phyloP scores from a whole-genome alignment of 2,113 vertebrate species.

The Cettia cetti region DNA sequence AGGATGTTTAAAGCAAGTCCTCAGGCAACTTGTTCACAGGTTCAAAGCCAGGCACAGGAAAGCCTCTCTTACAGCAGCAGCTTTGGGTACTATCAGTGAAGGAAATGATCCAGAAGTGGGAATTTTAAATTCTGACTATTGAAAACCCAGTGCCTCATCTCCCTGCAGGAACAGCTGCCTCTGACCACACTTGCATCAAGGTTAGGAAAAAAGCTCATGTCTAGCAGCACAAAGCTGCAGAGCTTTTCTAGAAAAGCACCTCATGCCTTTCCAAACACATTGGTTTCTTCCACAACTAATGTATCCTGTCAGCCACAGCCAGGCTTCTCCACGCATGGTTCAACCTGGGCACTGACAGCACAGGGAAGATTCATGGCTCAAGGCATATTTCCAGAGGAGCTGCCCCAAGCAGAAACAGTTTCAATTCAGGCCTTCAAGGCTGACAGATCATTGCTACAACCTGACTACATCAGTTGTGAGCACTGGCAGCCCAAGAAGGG shows the following conservation, averaged over 20 bases:
- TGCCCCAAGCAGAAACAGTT: background rate
- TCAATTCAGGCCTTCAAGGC: background rate
- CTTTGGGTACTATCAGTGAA: background rate
- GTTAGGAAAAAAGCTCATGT: background rate
- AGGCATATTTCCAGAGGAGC: background rate
- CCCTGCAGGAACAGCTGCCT: background rate
- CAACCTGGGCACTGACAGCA: background rate
- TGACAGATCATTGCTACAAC: background rate
- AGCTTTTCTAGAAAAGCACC: background rate
- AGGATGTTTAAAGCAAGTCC: background rate
- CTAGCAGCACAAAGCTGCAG: background rate
- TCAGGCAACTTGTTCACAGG: background rate
- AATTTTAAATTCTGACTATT: background rate
- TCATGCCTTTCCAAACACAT: background rate
- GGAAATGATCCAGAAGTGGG: background rate
- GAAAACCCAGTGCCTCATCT: background rate
- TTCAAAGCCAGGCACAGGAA: background rate
- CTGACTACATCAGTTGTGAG: background rate
- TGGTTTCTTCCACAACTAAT: background rate
- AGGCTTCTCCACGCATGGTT: rapidly evolving
- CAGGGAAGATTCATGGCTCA: background rate
- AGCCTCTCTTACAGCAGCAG: background rate
- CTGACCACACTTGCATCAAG: background rate
- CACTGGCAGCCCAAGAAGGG: background rate
- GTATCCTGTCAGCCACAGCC: background rate